Evolutionary conservation across 1,140 invertebrate genomes (phyloP), one percentile per base, ranked within the genome.

Genomic region (Calliphora vicina): DNA sequence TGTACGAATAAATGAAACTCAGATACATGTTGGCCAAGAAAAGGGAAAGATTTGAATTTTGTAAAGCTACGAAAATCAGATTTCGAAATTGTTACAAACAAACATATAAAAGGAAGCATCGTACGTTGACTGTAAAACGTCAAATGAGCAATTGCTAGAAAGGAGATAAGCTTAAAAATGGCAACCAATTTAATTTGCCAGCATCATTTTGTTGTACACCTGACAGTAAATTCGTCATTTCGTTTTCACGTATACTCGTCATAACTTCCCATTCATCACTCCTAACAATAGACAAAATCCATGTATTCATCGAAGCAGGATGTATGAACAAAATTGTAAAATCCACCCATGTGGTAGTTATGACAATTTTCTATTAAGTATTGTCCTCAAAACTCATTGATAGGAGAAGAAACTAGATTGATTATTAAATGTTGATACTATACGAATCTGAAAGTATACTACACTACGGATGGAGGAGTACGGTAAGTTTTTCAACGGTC

Each of bases 261-360:
- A 9, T n/a, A 4, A 10, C 20, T 6, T 78, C 10, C 20, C 27
- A 45, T 43, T 43, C 42, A 78, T 43, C 9, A 20, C 2, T 12
- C 3, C 12, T 45, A 78, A 78, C 74, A 78, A 78, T 43, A 25
- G 42, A n/a, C n/a, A 20, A 78, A 78, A 78, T 25, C 74, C 74
- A 43, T 78, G 74, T 43, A 78, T 78, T 78, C 35, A 78, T 29
- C 35, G 29, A 57, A 57, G 50, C 6, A 57, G 17, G 45, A n/a
- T 20, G n/a, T 61, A 23, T 9, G 57, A 20, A 20, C 17, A 57
- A 57, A 3, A 67, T 45, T 76, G 35, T 25, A 84, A 84, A 88
- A 88, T 87, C 61, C 81, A 84, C 85, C 80, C 86, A 88, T 88
- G 86, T 87, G 87, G 87, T 88, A 86, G 87, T 87, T 87, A 88